A percentile compares a stretch with the other conserved stretches of the same genome.
phyloP scores from a whole-genome alignment of 35 echinoderm and acorn worm genomes.

The Ophiothrix spiculata region DNA sequence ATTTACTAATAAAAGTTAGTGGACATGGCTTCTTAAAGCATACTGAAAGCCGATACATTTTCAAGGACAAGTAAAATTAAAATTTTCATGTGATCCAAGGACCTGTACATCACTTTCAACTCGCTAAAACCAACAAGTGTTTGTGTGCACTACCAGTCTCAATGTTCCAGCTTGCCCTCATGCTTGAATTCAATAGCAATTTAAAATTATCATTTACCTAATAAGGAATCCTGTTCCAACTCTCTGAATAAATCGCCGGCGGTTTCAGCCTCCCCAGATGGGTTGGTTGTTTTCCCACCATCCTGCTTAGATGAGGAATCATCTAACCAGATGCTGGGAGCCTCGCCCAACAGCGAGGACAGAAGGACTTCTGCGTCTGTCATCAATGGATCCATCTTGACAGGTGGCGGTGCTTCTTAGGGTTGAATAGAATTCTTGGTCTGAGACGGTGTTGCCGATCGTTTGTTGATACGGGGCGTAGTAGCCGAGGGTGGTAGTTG shows the following conservation, averaged over 20 bases:
- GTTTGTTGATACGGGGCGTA: conserved; percentile 1
- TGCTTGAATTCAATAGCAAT: no score
- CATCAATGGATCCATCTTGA: conserved; percentile 4
- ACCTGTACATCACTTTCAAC: no score
- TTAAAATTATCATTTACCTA: conserved; percentile 2
- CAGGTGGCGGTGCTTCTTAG: conserved; percentile 12
- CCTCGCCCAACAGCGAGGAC: conserved; percentile 37
- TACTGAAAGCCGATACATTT: no score
- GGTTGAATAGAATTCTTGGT: neutral
- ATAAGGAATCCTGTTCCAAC: neutral
- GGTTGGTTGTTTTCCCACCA: neutral
- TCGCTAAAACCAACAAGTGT: no score
- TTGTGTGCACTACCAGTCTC: no score
- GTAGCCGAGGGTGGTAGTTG: conserved; percentile 2
- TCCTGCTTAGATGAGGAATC: neutral
- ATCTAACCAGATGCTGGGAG: conserved; percentile 30
- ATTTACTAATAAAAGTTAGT: no score
- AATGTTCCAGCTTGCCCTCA: no score
- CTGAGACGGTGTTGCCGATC: neutral
- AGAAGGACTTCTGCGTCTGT: conserved; percentile 13
- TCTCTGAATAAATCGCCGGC: neutral
- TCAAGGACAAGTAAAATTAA: no score
- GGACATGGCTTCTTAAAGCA: no score
- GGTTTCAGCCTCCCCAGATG: neutral
- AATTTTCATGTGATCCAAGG: no score